phyloP scores from a whole-genome alignment of 2,888 invertebrate genomes.

The Dolichomitus sp. region DNA sequence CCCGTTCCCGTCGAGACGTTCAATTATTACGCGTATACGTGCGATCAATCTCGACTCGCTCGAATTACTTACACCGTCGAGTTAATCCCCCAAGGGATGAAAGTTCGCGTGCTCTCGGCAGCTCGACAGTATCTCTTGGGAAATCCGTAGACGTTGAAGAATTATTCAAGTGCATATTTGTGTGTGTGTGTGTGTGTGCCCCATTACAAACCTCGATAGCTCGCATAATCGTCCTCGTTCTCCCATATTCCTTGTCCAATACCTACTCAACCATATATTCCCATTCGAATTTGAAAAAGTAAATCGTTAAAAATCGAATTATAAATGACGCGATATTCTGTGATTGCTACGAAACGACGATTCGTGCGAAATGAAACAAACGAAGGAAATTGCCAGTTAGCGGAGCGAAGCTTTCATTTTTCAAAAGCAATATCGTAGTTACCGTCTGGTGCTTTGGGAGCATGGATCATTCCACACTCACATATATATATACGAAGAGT shows the following conservation, averaged over 20 bases:
- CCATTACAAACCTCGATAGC: neutral
- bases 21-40: conserved; percentile 74
- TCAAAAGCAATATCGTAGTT: conserved; percentile 71
- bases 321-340: neutral
- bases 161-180: conserved; percentile 70
- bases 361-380: conserved; percentile 68
- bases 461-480: neutral
- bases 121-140: conserved; percentile 65
- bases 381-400: conserved; percentile 77
- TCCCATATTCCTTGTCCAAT: neutral
- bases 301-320: neutral
- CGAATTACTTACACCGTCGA: conserved; percentile 74
- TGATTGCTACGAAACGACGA: conserved; percentile 35
- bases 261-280: neutral
- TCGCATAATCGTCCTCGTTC: neutral
- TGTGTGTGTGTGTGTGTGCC: neutral
- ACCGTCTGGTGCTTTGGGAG: conserved; percentile 11
- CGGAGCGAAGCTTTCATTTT: conserved; percentile 74
- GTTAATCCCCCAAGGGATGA: conserved; percentile 58
- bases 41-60: conserved; percentile 75
- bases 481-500: neutral
- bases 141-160: conserved; percentile 75
- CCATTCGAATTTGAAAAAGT: neutral
- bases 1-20: conserved; percentile 55
- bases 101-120: conserved; percentile 63